Evolutionary conservation across 2,888 invertebrate genomes (phyloP), one percentile per base, ranked within the genome.

Genomic region (Drosophila putrida): DNA sequence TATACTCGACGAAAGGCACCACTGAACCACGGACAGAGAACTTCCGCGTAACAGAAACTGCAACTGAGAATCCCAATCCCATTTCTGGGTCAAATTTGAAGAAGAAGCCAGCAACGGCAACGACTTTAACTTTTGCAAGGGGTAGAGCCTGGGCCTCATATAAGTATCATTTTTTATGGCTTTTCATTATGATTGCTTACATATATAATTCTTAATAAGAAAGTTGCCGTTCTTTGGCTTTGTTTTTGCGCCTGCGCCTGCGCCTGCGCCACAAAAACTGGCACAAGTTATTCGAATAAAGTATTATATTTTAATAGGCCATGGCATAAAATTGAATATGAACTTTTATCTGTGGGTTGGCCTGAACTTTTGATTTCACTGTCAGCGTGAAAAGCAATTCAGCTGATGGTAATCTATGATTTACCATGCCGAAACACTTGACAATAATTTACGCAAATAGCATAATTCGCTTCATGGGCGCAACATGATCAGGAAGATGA

Each of bases 391-490:
- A 82, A 82, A 85, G 20, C 62, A 62, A 63, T 36, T 63, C 79
- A 35, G 28, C 47, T 59, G 65, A 65, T 65, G 28, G 59, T 36
- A 57, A 80, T 72, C 74, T 79, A 71, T 87, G 90, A 88, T 78
- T 84, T 84, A 86, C 70, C 71, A 54, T 74, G 70, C 57, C 71
- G 44, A 38, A 35, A 53, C 89, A 84, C 88, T 85, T 87, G 84
- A 85, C 82, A 89, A 82, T 89, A 90, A 88, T 88, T 89, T 89
- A 86, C 80, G 78, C 80, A 90, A 89, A 89, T 89, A 74, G 85
- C 89, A 77, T 78, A 80, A 84, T 80, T 82, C 87, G 79, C 72
- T 61, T 68, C 51, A 84, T 76, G 70, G 69, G 80, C 68, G 66
- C 80, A 82, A 82, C 80, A 70, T 70, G 63, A 82, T 63, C 41